A percentile compares a stretch with the other conserved stretches of the same genome.
Conservation (phyloP, 2,888 invertebrate species). For the Diaprepes abbreviatus region DNA sequence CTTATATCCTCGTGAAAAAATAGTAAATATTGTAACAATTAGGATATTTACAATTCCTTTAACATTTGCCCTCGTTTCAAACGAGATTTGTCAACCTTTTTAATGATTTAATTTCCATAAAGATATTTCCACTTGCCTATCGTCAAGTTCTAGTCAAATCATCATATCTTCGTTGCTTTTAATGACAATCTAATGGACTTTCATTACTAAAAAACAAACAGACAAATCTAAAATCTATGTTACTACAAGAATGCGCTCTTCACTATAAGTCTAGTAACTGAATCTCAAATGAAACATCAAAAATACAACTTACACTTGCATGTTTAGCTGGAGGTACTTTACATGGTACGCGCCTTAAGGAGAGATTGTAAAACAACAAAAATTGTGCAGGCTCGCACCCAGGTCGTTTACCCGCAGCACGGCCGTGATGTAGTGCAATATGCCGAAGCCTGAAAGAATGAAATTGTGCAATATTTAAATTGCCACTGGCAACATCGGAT, state of each 20-base stretch:
- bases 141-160: no score
- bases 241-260: neutral
- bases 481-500: constrained; percentile 32
- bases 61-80: no score
- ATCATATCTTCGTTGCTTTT: no score
- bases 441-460: constrained; percentile 27
- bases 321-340: neutral
- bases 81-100: no score
- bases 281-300: no score
- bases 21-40: no score
- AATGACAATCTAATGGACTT: neutral
- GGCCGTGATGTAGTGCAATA: constrained; percentile 44
- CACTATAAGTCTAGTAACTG: no score
- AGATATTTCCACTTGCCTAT: no score
- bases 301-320: neutral
- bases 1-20: no score
- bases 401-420: constrained; percentile 38
- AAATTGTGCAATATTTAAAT: constrained; percentile 37
- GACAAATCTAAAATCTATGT: neutral
- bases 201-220: neutral
- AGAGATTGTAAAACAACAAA: constrained; percentile 27
- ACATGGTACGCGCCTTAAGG: constrained; percentile 11
- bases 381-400: constrained; percentile 46
- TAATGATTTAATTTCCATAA: no score
- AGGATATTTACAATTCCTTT: no score